These are phyloP conservation scores for Serinus canaria DNA, from an alignment of 2,113 vertebrate genomes.

Conservation along the genomic window DNA sequence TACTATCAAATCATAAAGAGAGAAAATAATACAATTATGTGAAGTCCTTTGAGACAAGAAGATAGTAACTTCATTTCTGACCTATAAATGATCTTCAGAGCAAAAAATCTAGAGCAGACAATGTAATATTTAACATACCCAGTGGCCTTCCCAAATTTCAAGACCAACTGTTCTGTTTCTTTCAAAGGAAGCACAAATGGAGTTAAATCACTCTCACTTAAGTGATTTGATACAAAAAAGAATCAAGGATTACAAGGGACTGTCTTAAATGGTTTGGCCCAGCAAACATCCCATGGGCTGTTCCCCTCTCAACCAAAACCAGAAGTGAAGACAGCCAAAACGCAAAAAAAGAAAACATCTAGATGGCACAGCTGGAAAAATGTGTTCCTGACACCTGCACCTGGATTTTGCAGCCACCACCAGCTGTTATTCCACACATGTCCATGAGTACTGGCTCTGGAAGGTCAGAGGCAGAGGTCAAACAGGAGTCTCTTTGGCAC, in stretches of 20 bases:
- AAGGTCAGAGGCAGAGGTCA: constrained; percentile 62
- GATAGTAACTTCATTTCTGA: background rate
- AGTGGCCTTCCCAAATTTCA: background rate
- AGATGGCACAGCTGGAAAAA: constrained; percentile 69
- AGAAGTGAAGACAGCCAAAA: constrained; percentile 43
- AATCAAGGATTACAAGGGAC: constrained; percentile 15
- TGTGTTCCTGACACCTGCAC: constrained; percentile 64
- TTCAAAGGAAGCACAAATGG: constrained; percentile 2
- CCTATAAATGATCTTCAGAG: background rate
- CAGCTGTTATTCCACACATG: constrained; percentile 55
- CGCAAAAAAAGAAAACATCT: constrained; percentile 46
- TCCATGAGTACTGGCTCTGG: constrained; percentile 61
- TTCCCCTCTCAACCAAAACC: background rate
- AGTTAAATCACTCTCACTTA: background rate
- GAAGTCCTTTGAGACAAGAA: background rate
- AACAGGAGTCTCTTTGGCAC: constrained; percentile 55
- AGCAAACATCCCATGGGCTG: constrained; percentile 5
- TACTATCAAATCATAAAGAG: background rate
- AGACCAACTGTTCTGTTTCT: constrained; percentile 32
- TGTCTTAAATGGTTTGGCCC: background rate
- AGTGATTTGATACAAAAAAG: constrained; percentile 7
- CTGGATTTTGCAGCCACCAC: constrained; percentile 70
- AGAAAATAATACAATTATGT: background rate
- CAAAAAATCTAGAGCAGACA: background rate
- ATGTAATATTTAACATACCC: constrained; percentile 4